Conservation (phyloP, 1,140 invertebrate species). For the Drosophila ohnishii region DNA sequence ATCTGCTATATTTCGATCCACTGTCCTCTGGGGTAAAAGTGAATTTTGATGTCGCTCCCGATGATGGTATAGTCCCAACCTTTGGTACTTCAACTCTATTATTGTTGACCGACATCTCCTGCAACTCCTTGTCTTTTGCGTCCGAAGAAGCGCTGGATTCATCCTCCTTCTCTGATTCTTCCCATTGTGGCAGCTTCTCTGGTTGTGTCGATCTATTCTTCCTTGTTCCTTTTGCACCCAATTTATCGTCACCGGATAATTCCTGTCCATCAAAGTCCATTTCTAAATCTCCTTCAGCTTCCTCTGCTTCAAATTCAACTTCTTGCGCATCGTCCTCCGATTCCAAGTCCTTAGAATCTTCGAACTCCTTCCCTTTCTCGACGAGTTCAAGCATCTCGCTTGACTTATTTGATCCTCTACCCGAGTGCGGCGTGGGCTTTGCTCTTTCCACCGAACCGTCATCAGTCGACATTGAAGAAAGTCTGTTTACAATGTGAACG, state of each 20-base stretch:
- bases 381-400: background rate
- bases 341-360: background rate
- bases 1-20: background rate
- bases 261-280: background rate
- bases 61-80: background rate
- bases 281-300: background rate
- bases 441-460: background rate
- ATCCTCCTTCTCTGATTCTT: background rate
- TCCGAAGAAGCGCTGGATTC: no score
- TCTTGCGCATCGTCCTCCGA: background rate
- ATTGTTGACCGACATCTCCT: background rate
- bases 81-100: background rate
- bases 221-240: background rate
- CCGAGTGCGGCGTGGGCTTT: background rate
- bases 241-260: background rate
- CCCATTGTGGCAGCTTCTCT: background rate
- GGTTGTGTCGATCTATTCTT: background rate
- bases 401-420: background rate
- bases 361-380: background rate
- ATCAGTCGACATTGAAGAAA: background rate
- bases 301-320: background rate
- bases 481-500: background rate
- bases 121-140: no score
- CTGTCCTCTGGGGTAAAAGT: background rate
- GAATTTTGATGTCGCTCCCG: background rate